Percentiles rank a stretch among this genome's conserved stretches.
These are phyloP conservation scores for Lucilia sericata DNA, from an alignment of 1,140 invertebrate genomes.

Conservation along the genomic window DNA sequence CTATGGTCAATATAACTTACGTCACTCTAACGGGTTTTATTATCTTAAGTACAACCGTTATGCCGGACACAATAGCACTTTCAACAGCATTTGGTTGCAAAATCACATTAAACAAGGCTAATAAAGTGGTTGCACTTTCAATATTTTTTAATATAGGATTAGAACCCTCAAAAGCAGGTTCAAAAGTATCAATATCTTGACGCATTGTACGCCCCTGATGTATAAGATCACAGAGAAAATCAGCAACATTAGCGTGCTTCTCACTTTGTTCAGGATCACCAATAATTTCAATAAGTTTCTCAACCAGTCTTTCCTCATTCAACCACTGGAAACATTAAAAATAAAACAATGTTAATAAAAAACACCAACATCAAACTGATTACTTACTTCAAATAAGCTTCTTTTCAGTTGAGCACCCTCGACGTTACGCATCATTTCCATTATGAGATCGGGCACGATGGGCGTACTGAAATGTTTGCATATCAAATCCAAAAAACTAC, in stretches of 20 bases:
- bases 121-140: slow-evolving; percentile 62
- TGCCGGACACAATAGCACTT: slow-evolving; percentile 82
- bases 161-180: slow-evolving; percentile 61
- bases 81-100: slow-evolving; percentile 77
- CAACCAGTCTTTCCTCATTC: slow-evolving; percentile 86
- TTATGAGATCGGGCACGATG: slow-evolving; percentile 93
- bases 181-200: slow-evolving; percentile 71
- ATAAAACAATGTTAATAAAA: neutral
- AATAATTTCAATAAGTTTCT: slow-evolving; percentile 84
- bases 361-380: neutral
- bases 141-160: slow-evolving; percentile 64
- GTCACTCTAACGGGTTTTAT: slow-evolving; percentile 70
- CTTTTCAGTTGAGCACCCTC: slow-evolving; percentile 82
- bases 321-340: slow-evolving; percentile 81
- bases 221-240: slow-evolving; percentile 86
- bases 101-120: slow-evolving; percentile 78
- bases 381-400: slow-evolving; percentile 85
- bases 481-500: slow-evolving; percentile 87
- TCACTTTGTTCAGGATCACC: slow-evolving; percentile 79
- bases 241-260: slow-evolving; percentile 84
- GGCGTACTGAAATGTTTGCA: slow-evolving; percentile 93
- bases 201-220: slow-evolving; percentile 77
- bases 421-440: slow-evolving; percentile 88
- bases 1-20: slow-evolving; percentile 52
- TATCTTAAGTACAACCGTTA: slow-evolving; percentile 81